phyloP scores from a whole-genome alignment of 2,888 invertebrate genomes.

The Litoditis marina region DNA sequence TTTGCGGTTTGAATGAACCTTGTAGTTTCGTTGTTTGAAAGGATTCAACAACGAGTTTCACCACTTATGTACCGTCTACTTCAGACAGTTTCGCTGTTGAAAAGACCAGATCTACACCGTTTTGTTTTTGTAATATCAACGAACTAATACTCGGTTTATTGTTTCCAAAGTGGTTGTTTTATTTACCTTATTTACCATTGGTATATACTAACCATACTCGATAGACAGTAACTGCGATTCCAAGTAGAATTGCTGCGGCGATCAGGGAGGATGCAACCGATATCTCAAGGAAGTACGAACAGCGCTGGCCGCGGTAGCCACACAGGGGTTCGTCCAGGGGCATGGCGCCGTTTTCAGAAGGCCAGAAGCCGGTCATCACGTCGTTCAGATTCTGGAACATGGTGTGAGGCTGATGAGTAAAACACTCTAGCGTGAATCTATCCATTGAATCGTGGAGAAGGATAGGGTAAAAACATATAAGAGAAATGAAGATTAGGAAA shows the following conservation, averaged over 20 bases:
- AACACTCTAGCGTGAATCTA: neutral
- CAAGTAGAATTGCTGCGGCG: neutral
- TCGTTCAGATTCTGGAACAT: conserved; percentile 49
- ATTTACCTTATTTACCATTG: too few species aligned
- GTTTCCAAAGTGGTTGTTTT: too few species aligned
- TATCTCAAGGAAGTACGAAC: conserved; percentile 53
- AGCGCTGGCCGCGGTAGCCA: conserved; percentile 51
- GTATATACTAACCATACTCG: conserved; percentile 9
- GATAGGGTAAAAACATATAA: neutral
- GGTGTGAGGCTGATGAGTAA: neutral
- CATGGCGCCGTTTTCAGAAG: conserved; percentile 49
- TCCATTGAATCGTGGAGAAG: too few species aligned
- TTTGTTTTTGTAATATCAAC: too few species aligned
- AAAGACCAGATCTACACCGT: too few species aligned
- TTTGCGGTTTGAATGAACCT: too few species aligned
- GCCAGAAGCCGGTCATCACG: conserved; percentile 58
- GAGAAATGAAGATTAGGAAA: neutral
- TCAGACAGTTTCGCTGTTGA: too few species aligned
- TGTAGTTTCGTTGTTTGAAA: too few species aligned
- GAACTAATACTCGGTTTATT: too few species aligned
- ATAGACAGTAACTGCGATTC: neutral
- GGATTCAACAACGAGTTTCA: too few species aligned
- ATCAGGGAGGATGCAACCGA: conserved; percentile 36
- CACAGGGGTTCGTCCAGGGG: conserved; percentile 57
- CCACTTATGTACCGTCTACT: too few species aligned